Conservation (phyloP, 2,113 vertebrate species). For the Xenopus laevis region DNA sequence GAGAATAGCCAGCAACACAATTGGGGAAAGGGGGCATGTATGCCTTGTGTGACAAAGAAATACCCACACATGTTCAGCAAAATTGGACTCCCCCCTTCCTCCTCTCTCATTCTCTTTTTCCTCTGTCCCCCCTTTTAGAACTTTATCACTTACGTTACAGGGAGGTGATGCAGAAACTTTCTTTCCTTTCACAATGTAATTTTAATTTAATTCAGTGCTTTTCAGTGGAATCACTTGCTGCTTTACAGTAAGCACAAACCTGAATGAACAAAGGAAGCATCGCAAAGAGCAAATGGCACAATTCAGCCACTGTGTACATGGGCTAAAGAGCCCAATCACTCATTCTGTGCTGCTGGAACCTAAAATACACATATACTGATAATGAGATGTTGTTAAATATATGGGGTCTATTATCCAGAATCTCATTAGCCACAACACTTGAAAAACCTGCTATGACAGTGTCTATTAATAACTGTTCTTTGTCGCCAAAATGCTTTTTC, state of each 20-base stretch:
- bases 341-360: background rate
- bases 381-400: too few species aligned
- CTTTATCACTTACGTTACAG: conserved; percentile 32
- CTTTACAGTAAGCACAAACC: conserved; percentile 31
- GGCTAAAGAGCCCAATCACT: conserved; percentile 22
- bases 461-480: too few species aligned
- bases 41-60: conserved; percentile 40
- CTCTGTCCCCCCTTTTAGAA: conserved; percentile 4
- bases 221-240: conserved; percentile 24
- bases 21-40: conserved; percentile 1
- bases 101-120: conserved; percentile 6
- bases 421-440: too few species aligned
- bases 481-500: too few species aligned
- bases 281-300: conserved; percentile 16
- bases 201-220: conserved; percentile 41
- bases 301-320: conserved; percentile 1
- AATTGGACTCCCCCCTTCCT: conserved; percentile 12
- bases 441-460: too few species aligned
- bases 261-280: conserved; percentile 28
- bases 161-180: conserved; percentile 26
- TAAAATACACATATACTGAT: too few species aligned
- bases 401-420: too few species aligned
- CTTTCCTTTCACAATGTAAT: conserved; percentile 39
- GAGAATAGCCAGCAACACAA: conserved; percentile 15
- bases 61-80: conserved; percentile 42